A percentile compares a stretch with the other conserved stretches of the same genome.
phyloP scores from a whole-genome alignment of 2,797 vertebrate species.

The Melanotaenia maccullochi region DNA sequence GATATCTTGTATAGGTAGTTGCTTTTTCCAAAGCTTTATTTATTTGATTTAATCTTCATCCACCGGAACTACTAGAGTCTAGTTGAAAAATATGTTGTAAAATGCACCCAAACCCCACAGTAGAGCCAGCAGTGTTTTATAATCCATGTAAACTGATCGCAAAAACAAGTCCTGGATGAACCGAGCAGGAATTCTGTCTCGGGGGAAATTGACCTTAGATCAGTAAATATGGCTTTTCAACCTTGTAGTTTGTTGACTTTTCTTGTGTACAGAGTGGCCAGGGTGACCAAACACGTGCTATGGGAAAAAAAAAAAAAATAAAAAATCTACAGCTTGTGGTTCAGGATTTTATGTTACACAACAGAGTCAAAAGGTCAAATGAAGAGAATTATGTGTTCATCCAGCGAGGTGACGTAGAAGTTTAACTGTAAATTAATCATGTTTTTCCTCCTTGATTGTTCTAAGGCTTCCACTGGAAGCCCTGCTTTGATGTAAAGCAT shows the following conservation, averaged over 20 bases:
- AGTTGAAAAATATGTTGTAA: background rate
- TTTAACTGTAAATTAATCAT: conserved; percentile 15
- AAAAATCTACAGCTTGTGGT: conserved; percentile 9
- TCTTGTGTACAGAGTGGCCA: conserved; percentile 68
- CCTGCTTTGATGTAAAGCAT: conserved; percentile 39
- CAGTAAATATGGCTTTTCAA: conserved; percentile 78
- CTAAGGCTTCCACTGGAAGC: conserved; percentile 8
- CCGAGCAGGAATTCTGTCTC: conserved; percentile 66
- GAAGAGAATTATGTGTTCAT: conserved; percentile 26
- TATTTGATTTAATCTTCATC: background rate
- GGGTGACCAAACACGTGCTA: conserved; percentile 46
- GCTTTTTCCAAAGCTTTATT: background rate
- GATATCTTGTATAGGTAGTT: background rate
- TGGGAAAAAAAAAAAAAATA: conserved; percentile 28
- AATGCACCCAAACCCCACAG: background rate
- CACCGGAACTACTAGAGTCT: background rate
- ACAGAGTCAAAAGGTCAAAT: conserved; percentile 23
- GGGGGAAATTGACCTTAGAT: conserved; percentile 79
- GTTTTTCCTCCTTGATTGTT: background rate
- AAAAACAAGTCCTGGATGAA: conserved; percentile 18
- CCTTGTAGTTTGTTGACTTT: conserved; percentile 64
- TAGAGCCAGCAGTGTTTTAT: background rate
- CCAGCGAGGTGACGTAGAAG: conserved; percentile 19
- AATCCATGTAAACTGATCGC: conserved; percentile 10
- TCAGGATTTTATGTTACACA: conserved; percentile 21